Conservation (phyloP, 2,113 vertebrate genomes). For the Burhinus bistriatus region DNA sequence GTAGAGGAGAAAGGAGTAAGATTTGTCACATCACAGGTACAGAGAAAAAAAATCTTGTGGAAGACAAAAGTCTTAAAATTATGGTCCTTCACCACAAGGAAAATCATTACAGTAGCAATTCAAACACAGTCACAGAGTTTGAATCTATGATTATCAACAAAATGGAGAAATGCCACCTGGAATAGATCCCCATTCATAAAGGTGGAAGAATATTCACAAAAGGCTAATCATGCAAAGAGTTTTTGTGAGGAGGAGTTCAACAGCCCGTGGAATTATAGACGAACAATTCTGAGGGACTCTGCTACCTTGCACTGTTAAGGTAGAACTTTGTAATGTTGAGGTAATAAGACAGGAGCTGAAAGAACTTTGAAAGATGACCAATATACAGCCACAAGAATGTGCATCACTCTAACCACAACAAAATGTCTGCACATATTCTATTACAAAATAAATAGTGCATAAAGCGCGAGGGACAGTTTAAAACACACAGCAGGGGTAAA, state of each 20-base stretch:
- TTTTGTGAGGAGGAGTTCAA: background rate
- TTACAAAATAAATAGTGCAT: background rate
- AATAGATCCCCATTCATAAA: background rate
- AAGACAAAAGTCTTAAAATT: background rate
- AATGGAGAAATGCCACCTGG: background rate
- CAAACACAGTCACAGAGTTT: background rate
- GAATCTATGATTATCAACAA: background rate
- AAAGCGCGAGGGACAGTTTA: background rate
- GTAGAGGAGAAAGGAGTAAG: no score
- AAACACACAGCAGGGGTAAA: background rate
- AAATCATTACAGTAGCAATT: background rate
- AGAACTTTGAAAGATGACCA: background rate
- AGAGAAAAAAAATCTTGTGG: background rate
- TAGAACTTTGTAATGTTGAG: background rate
- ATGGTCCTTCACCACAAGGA: background rate
- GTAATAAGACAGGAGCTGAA: background rate
- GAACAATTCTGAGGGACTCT: background rate
- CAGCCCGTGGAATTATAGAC: background rate
- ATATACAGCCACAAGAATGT: background rate
- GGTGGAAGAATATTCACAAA: background rate
- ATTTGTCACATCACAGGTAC: background rate
- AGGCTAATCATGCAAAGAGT: background rate
- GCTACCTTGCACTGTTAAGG: background rate
- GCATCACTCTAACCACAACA: background rate
- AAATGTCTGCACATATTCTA: background rate